phyloP scores from a whole-genome alignment of 37 sponge, comb jelly and placozoan genomes.

The Sycon ciliatum region DNA sequence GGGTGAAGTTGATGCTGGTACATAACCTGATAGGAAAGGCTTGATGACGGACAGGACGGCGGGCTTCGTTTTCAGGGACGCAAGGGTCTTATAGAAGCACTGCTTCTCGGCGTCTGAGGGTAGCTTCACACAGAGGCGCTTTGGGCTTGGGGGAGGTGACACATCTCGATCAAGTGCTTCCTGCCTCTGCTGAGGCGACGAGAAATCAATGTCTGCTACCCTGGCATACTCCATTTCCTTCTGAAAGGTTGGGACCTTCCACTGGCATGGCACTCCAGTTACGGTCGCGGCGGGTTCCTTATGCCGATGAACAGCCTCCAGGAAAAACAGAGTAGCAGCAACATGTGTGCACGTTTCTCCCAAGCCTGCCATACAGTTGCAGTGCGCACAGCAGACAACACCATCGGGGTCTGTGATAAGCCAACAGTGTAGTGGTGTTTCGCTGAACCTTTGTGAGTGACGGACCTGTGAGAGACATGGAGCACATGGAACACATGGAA shows the following conservation, averaged over 20 bases:
- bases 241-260: constrained; percentile 39
- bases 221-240: constrained; percentile 26
- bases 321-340: constrained; percentile 43
- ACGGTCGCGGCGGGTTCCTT: constrained; percentile 14
- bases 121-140: no score
- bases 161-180: not conserved
- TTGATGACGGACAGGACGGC: constrained; percentile 38
- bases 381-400: constrained; percentile 40
- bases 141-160: no score
- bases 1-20: constrained; percentile 21
- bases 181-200: constrained; percentile 16
- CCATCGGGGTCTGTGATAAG: constrained; percentile 20
- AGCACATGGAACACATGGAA: no score
- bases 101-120: not conserved
- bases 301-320: constrained; percentile 22
- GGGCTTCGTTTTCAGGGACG: constrained; percentile 26
- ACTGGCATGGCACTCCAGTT: constrained; percentile 41
- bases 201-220: constrained; percentile 41
- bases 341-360: constrained; percentile 56
- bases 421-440: constrained; percentile 23
- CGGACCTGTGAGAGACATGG: constrained; percentile 8
- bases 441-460: constrained; percentile 30
- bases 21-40: constrained; percentile 14
- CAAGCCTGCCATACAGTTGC: constrained; percentile 46
- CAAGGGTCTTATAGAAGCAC: not conserved